These are phyloP conservation scores for Oreochromis aureus DNA, from an alignment of 2,113 vertebrate species.

Conservation along the genomic window DNA sequence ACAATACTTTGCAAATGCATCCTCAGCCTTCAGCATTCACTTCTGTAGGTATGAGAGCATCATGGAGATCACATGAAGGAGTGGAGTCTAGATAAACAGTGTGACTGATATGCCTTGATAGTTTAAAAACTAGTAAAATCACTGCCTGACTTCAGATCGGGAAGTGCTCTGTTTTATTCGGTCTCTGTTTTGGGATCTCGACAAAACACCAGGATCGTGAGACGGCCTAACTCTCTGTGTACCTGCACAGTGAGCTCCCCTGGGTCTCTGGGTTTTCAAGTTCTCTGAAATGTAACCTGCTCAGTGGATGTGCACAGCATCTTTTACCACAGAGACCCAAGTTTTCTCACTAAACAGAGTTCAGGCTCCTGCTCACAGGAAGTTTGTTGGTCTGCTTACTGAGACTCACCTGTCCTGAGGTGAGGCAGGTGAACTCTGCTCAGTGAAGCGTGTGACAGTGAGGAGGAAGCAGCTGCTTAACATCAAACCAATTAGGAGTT, in stretches of 20 bases:
- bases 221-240: not conserved
- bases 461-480: constrained; percentile 54
- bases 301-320: not conserved
- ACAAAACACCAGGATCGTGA: not conserved
- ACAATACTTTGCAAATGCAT: not conserved
- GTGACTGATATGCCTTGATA: not conserved
- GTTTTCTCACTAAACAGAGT: not conserved
- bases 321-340: not conserved
- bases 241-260: not conserved
- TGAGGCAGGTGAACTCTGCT: not conserved
- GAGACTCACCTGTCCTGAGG: not conserved
- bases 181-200: not conserved
- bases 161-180: not conserved
- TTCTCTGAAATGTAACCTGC: not conserved
- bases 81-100: not conserved
- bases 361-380: not conserved
- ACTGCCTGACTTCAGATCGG: not conserved
- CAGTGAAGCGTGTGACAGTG: not conserved
- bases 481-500: constrained; percentile 78
- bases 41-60: not conserved
- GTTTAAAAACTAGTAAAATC: not conserved
- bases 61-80: not conserved
- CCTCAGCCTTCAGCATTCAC: not conserved
- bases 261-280: not conserved
- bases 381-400: not conserved